A percentile compares a stretch with the other conserved stretches of the same genome.
Evolutionary conservation across 2,797 vertebrate species (phyloP).

Genomic region (Trachurus trachurus): DNA sequence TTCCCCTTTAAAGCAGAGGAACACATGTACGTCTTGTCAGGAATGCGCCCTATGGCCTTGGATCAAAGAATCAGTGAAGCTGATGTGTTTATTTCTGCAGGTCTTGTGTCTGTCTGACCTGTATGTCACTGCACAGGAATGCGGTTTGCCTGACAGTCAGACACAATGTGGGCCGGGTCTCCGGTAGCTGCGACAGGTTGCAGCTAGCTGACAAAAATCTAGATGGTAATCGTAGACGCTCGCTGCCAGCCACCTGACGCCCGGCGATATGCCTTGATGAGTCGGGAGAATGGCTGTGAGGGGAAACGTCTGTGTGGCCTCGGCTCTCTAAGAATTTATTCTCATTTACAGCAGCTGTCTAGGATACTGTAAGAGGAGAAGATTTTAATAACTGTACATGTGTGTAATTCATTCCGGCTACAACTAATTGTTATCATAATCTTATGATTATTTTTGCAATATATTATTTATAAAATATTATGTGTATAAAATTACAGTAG

Average conservation of each 20-base stretch:
- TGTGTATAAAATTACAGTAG: not conserved
- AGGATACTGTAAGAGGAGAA: not conserved
- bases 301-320: slow-evolving; percentile 18
- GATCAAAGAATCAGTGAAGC: slow-evolving; percentile 19
- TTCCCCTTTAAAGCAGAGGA: slow-evolving; percentile 9
- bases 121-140: slow-evolving; percentile 56
- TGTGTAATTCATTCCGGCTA: not conserved
- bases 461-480: too few relatives aligned
- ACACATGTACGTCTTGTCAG: slow-evolving; percentile 11
- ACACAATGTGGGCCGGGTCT: slow-evolving; percentile 33
- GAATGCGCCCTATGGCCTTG: slow-evolving; percentile 36
- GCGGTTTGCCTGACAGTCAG: slow-evolving; percentile 32
- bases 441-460: not conserved
- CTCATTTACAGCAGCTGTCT: slow-evolving; percentile 4
- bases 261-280: slow-evolving; percentile 40
- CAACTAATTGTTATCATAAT: not conserved
- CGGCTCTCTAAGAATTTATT: not conserved
- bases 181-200: slow-evolving; percentile 44
- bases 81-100: slow-evolving; percentile 16
- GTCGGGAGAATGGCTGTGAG: slow-evolving; percentile 32
- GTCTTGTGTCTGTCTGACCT: slow-evolving; percentile 52
- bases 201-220: slow-evolving; percentile 46
- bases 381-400: not conserved
- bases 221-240: slow-evolving; percentile 60
- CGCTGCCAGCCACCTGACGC: slow-evolving; percentile 40